These are phyloP conservation scores for Muscicapa adusta DNA, from an alignment of 2,113 vertebrate genomes.

Conservation along the genomic window DNA sequence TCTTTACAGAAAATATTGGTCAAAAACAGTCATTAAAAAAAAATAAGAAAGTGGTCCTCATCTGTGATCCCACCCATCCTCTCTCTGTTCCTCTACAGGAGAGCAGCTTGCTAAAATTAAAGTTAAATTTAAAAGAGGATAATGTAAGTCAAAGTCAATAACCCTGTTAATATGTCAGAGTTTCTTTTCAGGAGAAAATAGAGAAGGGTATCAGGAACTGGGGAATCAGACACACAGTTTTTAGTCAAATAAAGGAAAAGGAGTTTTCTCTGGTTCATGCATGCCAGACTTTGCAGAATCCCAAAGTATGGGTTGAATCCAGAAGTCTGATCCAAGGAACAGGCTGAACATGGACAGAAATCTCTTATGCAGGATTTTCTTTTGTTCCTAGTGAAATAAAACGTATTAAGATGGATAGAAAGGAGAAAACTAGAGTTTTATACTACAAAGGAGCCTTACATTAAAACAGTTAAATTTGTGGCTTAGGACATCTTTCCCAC, in stretches of 20 bases:
- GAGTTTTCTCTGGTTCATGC: not conserved
- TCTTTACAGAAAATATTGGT: not conserved
- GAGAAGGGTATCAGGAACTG: not conserved
- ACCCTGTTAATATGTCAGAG: not conserved
- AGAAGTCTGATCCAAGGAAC: not conserved
- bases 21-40: not conserved
- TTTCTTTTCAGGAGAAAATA: not conserved
- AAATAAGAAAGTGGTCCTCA: not conserved
- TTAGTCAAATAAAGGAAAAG: not conserved
- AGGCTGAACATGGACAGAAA: not conserved
- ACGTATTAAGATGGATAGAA: not conserved
- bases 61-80: not conserved
- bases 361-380: not conserved
- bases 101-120: not conserved
- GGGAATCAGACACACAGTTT: not conserved
- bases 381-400: not conserved
- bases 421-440: not conserved
- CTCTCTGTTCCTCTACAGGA: not conserved
- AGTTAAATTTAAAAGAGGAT: not conserved
- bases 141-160: not conserved
- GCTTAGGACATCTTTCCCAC: not conserved
- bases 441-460: not conserved
- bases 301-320: not conserved
- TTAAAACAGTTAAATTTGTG: not conserved
- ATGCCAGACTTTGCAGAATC: not conserved